Conservation (phyloP, 2,888 invertebrate genomes). For the Caenorhabditis panamensis region DNA sequence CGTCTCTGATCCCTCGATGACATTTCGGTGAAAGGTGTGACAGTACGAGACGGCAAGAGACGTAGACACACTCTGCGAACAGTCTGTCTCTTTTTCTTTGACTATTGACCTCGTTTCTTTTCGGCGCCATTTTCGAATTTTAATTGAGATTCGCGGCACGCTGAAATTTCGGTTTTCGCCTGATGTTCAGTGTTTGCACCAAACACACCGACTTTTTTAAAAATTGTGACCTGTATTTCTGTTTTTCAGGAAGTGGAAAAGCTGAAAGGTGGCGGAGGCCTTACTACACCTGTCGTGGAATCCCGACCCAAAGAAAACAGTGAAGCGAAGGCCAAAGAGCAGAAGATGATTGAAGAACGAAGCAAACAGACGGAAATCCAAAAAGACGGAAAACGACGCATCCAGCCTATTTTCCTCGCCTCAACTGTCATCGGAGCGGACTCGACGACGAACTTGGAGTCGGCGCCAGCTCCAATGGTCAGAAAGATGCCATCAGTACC, state of each 20-base stretch:
- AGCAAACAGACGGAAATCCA: slow-evolving; percentile 66
- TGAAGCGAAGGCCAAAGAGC: slow-evolving; percentile 36
- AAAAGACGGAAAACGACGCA: slow-evolving; percentile 92
- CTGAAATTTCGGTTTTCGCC: too few species aligned
- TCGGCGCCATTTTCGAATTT: neutral
- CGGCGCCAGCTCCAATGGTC: neutral
- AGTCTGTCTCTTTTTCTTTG: neutral
- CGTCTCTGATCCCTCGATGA: neutral
- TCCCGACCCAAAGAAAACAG: slow-evolving; percentile 27
- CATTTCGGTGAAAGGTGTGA: neutral
- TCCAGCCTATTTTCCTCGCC: slow-evolving; percentile 93
- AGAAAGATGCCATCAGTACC: neutral
- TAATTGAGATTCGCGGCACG: neutral
- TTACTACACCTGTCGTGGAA: neutral
- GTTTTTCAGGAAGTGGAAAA: slow-evolving; percentile 36
- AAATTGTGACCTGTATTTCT: neutral
- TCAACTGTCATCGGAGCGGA: slow-evolving; percentile 55
- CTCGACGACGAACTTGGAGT: neutral
- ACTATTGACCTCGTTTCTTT: neutral
- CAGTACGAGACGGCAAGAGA: neutral
- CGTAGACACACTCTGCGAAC: neutral
- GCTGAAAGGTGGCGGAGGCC: too few species aligned
- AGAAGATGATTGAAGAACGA: slow-evolving; percentile 62
- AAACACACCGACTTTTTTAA: neutral
- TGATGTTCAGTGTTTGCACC: too few species aligned